Conservation (phyloP, 2,888 invertebrate species). For the Protodeltote pygarga region DNA sequence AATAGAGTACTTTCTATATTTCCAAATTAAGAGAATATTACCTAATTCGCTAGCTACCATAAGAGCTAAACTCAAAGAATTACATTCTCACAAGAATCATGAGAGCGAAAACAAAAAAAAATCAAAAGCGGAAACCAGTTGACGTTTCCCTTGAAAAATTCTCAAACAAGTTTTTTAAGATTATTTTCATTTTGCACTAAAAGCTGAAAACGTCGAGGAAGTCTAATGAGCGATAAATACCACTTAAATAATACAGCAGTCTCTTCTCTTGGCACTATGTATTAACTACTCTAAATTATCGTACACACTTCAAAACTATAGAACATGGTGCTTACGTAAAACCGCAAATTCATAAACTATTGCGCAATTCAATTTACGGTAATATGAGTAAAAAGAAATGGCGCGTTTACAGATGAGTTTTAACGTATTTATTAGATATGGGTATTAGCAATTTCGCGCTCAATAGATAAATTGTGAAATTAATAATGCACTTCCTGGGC, state of each 20-base stretch:
- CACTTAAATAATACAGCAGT: constrained; percentile 24
- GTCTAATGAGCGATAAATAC: constrained; percentile 32
- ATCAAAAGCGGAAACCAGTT: constrained; percentile 18
- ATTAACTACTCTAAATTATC: constrained; percentile 38
- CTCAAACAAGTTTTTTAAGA: constrained; percentile 4
- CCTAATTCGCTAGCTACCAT: too few species aligned
- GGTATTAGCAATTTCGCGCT: constrained; percentile 21
- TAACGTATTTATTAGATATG: constrained; percentile 22
- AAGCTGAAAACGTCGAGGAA: constrained; percentile 12
- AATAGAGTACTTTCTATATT: too few species aligned
- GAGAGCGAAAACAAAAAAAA: constrained; percentile 10
- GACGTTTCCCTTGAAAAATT: constrained; percentile 10
- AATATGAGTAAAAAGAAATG: constrained; percentile 5
- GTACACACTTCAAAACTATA: constrained; percentile 20
- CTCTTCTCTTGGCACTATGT: constrained; percentile 28
- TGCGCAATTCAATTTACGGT: constrained; percentile 29
- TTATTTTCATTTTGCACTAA: constrained; percentile 17
- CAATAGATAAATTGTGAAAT: constrained; percentile 37
- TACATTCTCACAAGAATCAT: not conserved
- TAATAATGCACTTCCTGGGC: constrained; percentile 40
- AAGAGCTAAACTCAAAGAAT: too few species aligned
- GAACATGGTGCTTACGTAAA: constrained; percentile 28
- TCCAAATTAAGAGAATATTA: too few species aligned
- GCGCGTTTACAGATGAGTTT: not conserved
- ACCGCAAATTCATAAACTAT: constrained; percentile 27